phyloP scores from a whole-genome alignment of 2,113 vertebrate species.

The Planiliza haematocheilus region DNA sequence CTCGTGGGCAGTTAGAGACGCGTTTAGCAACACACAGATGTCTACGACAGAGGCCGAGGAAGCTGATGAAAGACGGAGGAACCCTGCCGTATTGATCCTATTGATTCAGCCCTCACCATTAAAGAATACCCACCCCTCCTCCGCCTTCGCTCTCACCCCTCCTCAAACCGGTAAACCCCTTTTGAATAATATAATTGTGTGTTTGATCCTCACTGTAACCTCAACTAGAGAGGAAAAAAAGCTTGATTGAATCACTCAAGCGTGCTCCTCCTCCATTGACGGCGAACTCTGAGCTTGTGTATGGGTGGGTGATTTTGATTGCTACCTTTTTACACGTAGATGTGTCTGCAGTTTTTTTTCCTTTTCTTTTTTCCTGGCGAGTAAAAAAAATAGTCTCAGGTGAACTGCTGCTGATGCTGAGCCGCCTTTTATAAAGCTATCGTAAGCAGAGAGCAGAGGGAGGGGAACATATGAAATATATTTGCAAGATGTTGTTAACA shows the following conservation, averaged over 20 bases:
- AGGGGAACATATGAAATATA: no score
- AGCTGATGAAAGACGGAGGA: slow-evolving; percentile 79
- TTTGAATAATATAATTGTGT: slow-evolving; percentile 87
- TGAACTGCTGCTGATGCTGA: slow-evolving; percentile 50
- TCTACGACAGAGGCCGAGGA: slow-evolving; percentile 65
- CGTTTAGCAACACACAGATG: slow-evolving; percentile 50
- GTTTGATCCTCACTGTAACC: slow-evolving; percentile 77
- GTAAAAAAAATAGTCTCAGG: slow-evolving; percentile 15
- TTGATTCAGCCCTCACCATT: slow-evolving; percentile 87
- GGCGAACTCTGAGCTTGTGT: slow-evolving; percentile 9
- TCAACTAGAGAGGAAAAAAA: slow-evolving; percentile 21
- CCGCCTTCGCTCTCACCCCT: slow-evolving; percentile 34
- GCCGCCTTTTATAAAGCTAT: slow-evolving; percentile 45
- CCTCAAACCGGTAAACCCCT: slow-evolving; percentile 77
- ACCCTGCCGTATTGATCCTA: slow-evolving; percentile 87
- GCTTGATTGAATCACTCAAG: slow-evolving; percentile 70
- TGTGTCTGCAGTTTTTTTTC: slow-evolving; percentile 57
- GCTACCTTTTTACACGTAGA: slow-evolving; percentile 44
- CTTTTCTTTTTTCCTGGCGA: not conserved
- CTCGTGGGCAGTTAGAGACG: slow-evolving; percentile 40
- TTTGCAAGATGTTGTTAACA: not conserved
- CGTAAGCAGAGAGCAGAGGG: slow-evolving; percentile 36
- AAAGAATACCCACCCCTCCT: slow-evolving; percentile 74
- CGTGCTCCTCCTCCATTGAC: slow-evolving; percentile 46
- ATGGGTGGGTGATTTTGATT: slow-evolving; percentile 51